Evolutionary conservation across 2,888 invertebrate genomes (phyloP), one percentile per base, ranked within the genome.

Genomic region (Poecilus cupreus): DNA sequence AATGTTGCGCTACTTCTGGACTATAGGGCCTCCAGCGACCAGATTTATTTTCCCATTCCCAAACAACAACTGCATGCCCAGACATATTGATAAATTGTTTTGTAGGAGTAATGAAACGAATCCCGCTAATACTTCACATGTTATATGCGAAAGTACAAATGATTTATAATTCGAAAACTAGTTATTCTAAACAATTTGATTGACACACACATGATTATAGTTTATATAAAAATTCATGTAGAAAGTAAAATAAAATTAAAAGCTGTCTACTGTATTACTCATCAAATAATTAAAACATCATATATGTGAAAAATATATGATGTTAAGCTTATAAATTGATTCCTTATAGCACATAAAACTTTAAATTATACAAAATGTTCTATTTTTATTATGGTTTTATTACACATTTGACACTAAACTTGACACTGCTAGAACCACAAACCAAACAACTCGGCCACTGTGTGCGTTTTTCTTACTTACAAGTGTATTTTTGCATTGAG

Each of bases 21-120:
- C 94, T 94, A 89, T 96, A 96, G 0, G 97, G 96, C 87, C 96
- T 90, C 96, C 96, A 97, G 86, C 93, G 92, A 82, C 91, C 92
- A 86, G 92, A 92, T 68, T 93, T 91, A 82, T 93, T 93, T 88
- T 93, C 93, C 92, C 94, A 95, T 90, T 95, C 95, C 95, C 95
- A 95, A 84, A 95, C 95, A 85, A 95, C 95, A 83, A 95, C 94
- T 83, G 93, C 94, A 89, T 94, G 94, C 81, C 93, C 93, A 78
- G 92, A 91, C 92, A 92, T 92, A 6, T 18, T 72, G 18, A 32
- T 24, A 24, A n/a, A 24, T 32, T 24, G 26, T n/a, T 54, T 54
- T 11, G 18, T 22, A 54, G 0, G 18, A n/a, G 13, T 54, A 32
- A 32, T 49, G 16, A 18, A 49, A 49, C 16, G 13, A 49, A 18